A percentile compares a stretch with the other conserved stretches of the same genome.
Evolutionary conservation across 2,113 vertebrate species (phyloP).

Genomic region (Oryzias javanicus): DNA sequence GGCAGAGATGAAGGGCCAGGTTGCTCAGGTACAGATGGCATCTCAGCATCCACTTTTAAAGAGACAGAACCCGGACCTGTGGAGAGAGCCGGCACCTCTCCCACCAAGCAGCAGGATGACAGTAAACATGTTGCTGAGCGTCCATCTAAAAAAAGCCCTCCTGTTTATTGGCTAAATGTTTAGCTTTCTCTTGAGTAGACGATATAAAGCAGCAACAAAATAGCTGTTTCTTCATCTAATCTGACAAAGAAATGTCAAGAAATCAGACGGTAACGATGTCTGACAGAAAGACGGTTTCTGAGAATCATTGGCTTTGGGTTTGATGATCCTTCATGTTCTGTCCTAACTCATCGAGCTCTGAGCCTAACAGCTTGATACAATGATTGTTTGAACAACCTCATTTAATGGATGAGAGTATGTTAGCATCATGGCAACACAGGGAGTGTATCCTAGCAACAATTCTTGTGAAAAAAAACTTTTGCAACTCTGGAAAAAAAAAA

Average conservation of each 20-base stretch:
- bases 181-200: background rate
- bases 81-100: background rate
- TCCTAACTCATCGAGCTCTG: constrained; percentile 14
- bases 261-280: background rate
- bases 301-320: background rate
- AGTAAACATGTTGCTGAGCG: constrained; percentile 40
- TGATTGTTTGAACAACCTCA: too few species aligned
- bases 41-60: constrained; percentile 48
- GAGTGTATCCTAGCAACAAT: too few species aligned
- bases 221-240: constrained; percentile 2
- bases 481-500: too few species aligned
- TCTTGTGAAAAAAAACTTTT: too few species aligned
- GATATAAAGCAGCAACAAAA: background rate
- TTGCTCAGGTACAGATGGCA: constrained; percentile 84
- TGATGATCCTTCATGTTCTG: background rate
- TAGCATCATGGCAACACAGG: too few species aligned
- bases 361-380: background rate
- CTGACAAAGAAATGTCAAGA: constrained; percentile 12
- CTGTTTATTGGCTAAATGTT: background rate
- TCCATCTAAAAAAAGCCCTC: too few species aligned
- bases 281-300: constrained; percentile 1
- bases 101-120: constrained; percentile 27
- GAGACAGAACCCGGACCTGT: constrained; percentile 34
- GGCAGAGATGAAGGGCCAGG: constrained; percentile 84
- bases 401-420: too few species aligned